phyloP scores from a whole-genome alignment of 53 echinoderm and acorn worm genomes.

The Arbacia lixula region DNA sequence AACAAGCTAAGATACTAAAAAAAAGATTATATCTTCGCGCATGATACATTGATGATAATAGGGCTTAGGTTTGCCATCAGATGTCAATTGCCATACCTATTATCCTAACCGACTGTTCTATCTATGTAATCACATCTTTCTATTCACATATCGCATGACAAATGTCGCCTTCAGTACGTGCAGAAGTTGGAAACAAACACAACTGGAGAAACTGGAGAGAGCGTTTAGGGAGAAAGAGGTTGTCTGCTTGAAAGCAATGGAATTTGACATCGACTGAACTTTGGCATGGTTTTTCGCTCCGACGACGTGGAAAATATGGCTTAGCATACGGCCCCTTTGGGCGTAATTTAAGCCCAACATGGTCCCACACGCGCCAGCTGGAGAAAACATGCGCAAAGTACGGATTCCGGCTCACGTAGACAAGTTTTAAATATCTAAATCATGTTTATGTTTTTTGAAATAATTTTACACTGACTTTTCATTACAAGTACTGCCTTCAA shows the following conservation, averaged over 20 bases:
- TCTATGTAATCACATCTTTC: slow-evolving; percentile 9
- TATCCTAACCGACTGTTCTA: slow-evolving; percentile 2
- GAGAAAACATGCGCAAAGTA: background rate
- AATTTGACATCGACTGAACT: slow-evolving; percentile 45
- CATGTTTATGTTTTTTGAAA: too few relatives aligned
- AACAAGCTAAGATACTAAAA: background rate
- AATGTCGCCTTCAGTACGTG: background rate
- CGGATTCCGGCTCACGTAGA: too few relatives aligned
- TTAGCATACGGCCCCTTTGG: slow-evolving; percentile 21
- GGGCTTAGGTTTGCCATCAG: too few relatives aligned
- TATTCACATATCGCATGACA: background rate
- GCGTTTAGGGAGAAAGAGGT: background rate
- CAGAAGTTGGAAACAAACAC: background rate
- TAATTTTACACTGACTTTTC: too few relatives aligned
- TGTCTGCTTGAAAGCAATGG: background rate
- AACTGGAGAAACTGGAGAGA: background rate
- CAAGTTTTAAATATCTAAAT: too few relatives aligned
- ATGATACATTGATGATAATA: too few relatives aligned
- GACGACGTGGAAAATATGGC: slow-evolving; percentile 23
- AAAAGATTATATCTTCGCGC: background rate
- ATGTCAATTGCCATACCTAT: too few relatives aligned
- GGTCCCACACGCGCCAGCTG: slow-evolving; percentile 27
- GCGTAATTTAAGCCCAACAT: slow-evolving; percentile 45
- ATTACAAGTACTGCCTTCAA: too few relatives aligned
- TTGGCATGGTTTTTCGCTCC: slow-evolving; percentile 9